These are phyloP conservation scores for Siniperca undulata DNA, from an alignment of 2,797 vertebrate genomes.

Conservation along the genomic window DNA sequence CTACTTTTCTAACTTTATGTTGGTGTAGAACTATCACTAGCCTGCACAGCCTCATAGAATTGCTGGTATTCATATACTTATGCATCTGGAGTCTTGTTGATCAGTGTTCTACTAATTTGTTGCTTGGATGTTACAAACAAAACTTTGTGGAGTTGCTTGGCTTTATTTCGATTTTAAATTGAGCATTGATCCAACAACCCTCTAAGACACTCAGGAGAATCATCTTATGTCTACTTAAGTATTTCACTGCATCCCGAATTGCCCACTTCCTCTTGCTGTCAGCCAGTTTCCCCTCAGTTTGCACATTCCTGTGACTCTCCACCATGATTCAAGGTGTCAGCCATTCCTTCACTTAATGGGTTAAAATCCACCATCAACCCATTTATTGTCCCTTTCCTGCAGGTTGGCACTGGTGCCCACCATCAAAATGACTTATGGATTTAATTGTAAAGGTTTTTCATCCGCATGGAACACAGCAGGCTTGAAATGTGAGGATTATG, in stretches of 20 bases:
- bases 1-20: background rate
- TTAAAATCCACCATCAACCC: conserved; percentile 22
- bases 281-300: conserved; percentile 20
- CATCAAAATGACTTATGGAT: background rate
- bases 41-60: background rate
- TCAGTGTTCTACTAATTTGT: background rate
- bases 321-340: conserved; percentile 30
- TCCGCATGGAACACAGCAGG: background rate
- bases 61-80: background rate
- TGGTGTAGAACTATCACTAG: background rate
- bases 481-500: background rate
- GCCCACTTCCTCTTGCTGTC: conserved; percentile 29
- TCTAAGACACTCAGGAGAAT: conserved; percentile 13
- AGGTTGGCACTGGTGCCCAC: background rate
- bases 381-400: conserved; percentile 9
- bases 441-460: conserved; percentile 8
- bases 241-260: conserved; percentile 32
- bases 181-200: conserved; percentile 22
- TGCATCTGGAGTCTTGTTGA: background rate
- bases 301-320: conserved; percentile 16
- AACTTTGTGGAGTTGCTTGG: conserved; percentile 3
- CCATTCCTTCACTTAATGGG: conserved; percentile 2
- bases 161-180: conserved; percentile 44
- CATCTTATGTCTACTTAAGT: conserved; percentile 15
- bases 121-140: conserved; percentile 7